phyloP scores from a whole-genome alignment of 2,888 invertebrate species.

The Ormyrus thymus region DNA sequence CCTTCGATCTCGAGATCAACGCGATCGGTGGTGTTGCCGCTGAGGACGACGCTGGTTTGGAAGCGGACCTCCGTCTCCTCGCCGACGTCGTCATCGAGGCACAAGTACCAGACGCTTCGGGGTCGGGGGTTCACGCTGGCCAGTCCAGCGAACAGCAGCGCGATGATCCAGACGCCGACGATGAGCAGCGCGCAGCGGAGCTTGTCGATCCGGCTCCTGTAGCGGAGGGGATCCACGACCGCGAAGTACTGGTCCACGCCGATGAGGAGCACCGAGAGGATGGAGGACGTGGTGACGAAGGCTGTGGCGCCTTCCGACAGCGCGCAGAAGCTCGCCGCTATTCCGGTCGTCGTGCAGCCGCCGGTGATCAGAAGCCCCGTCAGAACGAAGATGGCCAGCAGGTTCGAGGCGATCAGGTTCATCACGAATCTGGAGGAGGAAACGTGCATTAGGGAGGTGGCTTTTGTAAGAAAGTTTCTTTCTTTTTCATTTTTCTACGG shows the following conservation, averaged over 20 bases:
- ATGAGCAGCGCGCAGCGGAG: slow-evolving; percentile 76
- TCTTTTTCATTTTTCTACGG: no score
- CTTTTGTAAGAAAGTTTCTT: no score
- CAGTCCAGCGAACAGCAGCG: slow-evolving; percentile 73
- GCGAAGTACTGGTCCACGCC: slow-evolving; percentile 82
- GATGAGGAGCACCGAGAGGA: slow-evolving; percentile 80
- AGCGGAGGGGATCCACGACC: slow-evolving; percentile 81
- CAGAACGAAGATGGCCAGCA: slow-evolving; percentile 77
- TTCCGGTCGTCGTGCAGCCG: slow-evolving; percentile 65
- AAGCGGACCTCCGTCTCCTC: slow-evolving; percentile 41
- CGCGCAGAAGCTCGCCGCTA: slow-evolving; percentile 76
- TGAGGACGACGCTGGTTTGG: slow-evolving; percentile 53
- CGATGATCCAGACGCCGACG: slow-evolving; percentile 76
- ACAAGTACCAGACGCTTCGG: slow-evolving; percentile 75
- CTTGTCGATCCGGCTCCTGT: slow-evolving; percentile 78
- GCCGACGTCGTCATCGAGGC: slow-evolving; percentile 57
- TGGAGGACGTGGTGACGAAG: slow-evolving; percentile 78
- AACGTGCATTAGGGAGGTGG: no score
- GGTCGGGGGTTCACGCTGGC: slow-evolving; percentile 76
- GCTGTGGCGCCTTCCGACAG: slow-evolving; percentile 81
- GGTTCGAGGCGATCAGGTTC: slow-evolving; percentile 78
- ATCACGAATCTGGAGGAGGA: slow-evolving; percentile 79
- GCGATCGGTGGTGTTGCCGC: slow-evolving; percentile 29
- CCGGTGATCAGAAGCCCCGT: slow-evolving; percentile 77
- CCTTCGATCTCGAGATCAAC: slow-evolving; percentile 55